Conservation (phyloP, 1,140 invertebrate species). For the Nomia melanderi region DNA sequence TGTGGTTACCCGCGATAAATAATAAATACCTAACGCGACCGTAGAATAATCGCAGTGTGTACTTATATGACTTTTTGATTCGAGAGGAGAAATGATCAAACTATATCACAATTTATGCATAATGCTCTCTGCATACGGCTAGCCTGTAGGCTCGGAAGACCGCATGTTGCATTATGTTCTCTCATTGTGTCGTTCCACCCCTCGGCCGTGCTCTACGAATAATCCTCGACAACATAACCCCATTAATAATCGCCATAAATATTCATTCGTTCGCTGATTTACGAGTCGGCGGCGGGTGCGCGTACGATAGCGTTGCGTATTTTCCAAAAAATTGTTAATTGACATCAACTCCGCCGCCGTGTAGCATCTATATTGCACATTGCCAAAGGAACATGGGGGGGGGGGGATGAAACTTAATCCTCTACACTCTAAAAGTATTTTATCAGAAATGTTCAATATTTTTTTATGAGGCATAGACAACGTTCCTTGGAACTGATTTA, state of each 20-base stretch:
- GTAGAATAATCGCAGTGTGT: too few species aligned
- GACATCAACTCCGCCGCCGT: neutral
- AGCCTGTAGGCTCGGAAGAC: conserved; percentile 18
- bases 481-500: too few species aligned
- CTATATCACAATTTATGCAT: conserved; percentile 6
- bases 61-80: too few species aligned
- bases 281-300: conserved; percentile 52
- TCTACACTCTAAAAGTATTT: too few species aligned
- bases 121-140: conserved; percentile 39
- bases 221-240: conserved; percentile 68
- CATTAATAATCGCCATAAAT: conserved; percentile 74
- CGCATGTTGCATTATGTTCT: conserved; percentile 65
- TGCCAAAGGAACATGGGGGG: neutral
- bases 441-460: too few species aligned
- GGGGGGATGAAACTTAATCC: neutral
- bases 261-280: conserved; percentile 71
- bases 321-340: conserved; percentile 58
- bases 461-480: too few species aligned
- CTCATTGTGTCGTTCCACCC: conserved; percentile 57
- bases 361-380: neutral
- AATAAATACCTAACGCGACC: too few species aligned
- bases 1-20: too few species aligned
- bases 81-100: conserved; percentile 14
- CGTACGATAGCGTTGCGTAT: conserved; percentile 43
- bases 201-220: conserved; percentile 52